A percentile compares a stretch with the other conserved stretches of the same genome.
phyloP scores from a whole-genome alignment of 2,888 invertebrate species.

The Urechis unicinctus region DNA sequence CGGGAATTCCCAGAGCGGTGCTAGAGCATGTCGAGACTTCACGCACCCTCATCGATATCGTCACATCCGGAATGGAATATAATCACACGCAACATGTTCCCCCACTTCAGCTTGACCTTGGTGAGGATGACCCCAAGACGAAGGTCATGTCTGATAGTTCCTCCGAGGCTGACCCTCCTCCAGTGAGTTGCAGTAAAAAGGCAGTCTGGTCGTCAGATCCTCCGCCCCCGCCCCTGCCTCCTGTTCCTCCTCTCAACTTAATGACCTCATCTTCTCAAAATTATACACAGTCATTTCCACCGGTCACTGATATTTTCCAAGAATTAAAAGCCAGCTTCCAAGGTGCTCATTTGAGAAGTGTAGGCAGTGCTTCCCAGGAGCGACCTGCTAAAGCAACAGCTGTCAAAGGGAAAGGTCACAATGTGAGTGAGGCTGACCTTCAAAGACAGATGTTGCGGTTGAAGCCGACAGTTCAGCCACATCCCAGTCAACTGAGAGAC shows the following conservation, averaged over 20 bases:
- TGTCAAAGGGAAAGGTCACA: neutral
- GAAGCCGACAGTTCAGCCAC: conserved; percentile 26
- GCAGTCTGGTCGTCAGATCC: conserved; percentile 24
- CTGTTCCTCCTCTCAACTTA: neutral
- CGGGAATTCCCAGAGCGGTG: conserved; percentile 31
- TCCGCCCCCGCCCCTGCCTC: conserved; percentile 19
- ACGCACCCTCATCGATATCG: conserved; percentile 32
- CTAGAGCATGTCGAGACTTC: conserved; percentile 34
- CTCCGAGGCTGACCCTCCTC: no score
- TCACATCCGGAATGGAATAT: conserved; percentile 25
- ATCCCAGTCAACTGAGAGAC: conserved; percentile 29
- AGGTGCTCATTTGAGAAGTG: neutral
- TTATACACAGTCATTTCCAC: neutral
- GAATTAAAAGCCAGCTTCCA: neutral
- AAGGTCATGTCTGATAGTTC: no score
- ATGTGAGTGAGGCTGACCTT: conserved; percentile 28
- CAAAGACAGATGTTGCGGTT: conserved; percentile 28
- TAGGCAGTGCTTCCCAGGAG: neutral
- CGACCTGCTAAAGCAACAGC: no score
- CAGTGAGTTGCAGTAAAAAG: no score
- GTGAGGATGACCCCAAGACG: conserved; percentile 7
- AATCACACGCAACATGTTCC: conserved; percentile 5
- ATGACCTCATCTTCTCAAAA: no score
- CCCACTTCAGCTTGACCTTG: neutral
- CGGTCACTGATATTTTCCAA: neutral